A percentile compares a stretch with the other conserved stretches of the same genome.
Conservation (phyloP, 1,140 invertebrate species). For the Marisa cornuarietis region DNA sequence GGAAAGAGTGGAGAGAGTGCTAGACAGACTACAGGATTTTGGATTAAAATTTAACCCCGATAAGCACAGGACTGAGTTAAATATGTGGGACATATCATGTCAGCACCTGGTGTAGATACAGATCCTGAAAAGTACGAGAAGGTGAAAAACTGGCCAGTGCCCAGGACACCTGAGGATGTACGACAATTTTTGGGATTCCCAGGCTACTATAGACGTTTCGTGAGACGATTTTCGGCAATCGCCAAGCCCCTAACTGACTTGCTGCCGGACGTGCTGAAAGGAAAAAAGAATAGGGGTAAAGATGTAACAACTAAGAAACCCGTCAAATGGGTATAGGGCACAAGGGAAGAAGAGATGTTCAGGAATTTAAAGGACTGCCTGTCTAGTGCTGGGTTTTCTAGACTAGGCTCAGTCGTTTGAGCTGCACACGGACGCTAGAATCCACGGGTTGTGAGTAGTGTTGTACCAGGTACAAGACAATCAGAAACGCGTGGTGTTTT, state of each 20-base stretch:
- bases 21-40: too few relatives aligned
- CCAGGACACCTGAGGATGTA: too few relatives aligned
- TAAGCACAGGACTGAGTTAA: too few relatives aligned
- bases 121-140: too few relatives aligned
- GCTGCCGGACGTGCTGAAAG: conserved; percentile 18
- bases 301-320: background rate
- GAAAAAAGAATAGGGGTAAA: background rate
- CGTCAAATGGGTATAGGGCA: conserved; percentile 27
- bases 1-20: too few relatives aligned
- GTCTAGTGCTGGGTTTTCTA: conserved; percentile 31
- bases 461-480: conserved; percentile 42
- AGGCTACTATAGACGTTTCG: conserved; percentile 63
- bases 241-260: conserved; percentile 40
- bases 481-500: too few relatives aligned
- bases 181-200: conserved; percentile 68
- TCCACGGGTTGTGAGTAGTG: conserved; percentile 41
- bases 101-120: too few relatives aligned
- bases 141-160: too few relatives aligned
- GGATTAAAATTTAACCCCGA: too few relatives aligned
- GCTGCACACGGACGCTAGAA: conserved; percentile 43
- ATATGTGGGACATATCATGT: too few relatives aligned
- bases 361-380: conserved; percentile 29
- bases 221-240: conserved; percentile 50
- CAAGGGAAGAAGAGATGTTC: conserved; percentile 35
- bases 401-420: conserved; percentile 34